Evolutionary conservation across 2,888 invertebrate species (phyloP).

Genomic region (Dysmachus trigonus): DNA sequence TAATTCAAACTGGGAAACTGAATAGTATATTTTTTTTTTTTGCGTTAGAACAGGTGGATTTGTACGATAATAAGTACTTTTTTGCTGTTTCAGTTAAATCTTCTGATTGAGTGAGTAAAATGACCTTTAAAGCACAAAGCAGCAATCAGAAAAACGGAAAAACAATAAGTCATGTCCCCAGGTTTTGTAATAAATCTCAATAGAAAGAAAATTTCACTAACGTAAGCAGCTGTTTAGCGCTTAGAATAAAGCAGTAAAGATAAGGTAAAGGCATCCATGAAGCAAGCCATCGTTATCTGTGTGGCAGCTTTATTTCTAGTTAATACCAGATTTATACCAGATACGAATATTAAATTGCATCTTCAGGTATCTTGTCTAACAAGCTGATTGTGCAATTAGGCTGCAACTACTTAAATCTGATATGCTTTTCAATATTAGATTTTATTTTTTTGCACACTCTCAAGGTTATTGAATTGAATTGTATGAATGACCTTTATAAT

Average conservation of each 20-base stretch:
- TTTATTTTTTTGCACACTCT: too few species aligned
- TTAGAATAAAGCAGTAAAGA: neutral
- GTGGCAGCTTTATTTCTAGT: neutral
- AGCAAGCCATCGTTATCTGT: neutral
- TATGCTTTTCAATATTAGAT: neutral
- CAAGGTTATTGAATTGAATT: too few species aligned
- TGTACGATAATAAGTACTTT: neutral
- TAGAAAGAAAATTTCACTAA: neutral
- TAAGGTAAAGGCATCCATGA: neutral
- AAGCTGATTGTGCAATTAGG: neutral
- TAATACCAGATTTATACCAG: neutral
- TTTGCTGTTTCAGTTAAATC: neutral
- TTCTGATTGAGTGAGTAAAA: neutral
- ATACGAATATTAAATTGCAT: neutral
- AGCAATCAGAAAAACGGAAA: neutral
- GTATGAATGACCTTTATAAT: too few species aligned
- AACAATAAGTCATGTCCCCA: neutral
- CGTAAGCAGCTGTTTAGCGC: neutral
- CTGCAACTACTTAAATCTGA: neutral
- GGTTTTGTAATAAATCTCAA: neutral
- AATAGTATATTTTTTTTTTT: neutral
- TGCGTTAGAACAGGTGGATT: neutral
- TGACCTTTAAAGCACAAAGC: neutral
- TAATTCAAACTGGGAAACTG: neutral
- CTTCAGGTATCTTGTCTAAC: neutral